Base-by-base conservation (phyloP, 2,888 invertebrate species). In the Polydrusus pterygomalis region DNA sequence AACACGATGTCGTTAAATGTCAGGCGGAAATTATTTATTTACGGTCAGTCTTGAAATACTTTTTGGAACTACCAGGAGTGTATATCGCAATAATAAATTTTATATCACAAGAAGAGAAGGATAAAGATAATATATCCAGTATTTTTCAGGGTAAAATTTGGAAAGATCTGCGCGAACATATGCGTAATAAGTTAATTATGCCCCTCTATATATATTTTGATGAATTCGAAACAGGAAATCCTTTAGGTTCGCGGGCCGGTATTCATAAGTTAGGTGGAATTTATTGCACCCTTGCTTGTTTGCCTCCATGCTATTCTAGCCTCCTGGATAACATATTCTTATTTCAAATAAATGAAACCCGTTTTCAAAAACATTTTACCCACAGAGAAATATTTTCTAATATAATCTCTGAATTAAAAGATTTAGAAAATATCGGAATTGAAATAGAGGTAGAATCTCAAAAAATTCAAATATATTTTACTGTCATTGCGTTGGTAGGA, bases 311-410 rank as follows among this genome's bases (percentile, higher is more conserved):
- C 11, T 75, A 45, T 72, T n/a, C 71, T 6, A 72, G 60, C 9
- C 17, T 43, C 7, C 34, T 75, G 25, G 65, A 72, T 20, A 75
- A 75, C 13, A 75, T 72, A 47, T 75, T 75, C 58, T 67, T 75
- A 9, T 6, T 17, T 49, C 56, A 75, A 65, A 20, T 75, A 11
- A 1, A 40, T 40, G 40, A 40, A 40, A 40, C 40, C 13, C 9
- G 13, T 11, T 40, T 11, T 40, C 9, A 11, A 9, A 40, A 40
- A 40, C 13, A 11, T 13, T 40, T 40, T 40, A 40, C 40, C 40
- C 40, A 11, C 40, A 9, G 13, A 13, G 40, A 40, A 40, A 40
- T 40, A 11, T 40, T 40, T 13, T 40, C 40, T 40, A 9, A 40
- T 17, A 13, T 75, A 67, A 49, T 75, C 18, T 25, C 72, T 10